Evolutionary conservation across 2,888 invertebrate genomes (phyloP).

Genomic region (Nineta flava): DNA sequence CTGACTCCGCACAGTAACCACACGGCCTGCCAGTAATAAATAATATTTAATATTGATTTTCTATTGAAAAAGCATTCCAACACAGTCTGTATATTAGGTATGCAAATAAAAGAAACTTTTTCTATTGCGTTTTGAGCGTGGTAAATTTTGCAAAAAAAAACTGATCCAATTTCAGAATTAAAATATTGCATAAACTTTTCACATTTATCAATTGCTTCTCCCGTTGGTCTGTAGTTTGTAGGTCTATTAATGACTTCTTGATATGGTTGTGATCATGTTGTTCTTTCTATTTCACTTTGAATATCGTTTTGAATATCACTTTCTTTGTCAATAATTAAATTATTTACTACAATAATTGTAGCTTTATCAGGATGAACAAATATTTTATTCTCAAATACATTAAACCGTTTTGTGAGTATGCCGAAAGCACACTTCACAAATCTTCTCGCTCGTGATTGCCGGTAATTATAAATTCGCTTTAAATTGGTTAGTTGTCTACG

Average conservation of each 20-base stretch:
- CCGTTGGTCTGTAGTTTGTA: background rate
- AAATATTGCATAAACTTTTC: background rate
- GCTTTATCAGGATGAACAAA: background rate
- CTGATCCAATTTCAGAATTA: background rate
- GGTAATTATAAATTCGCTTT: slow-evolving; percentile 1
- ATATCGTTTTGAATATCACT: background rate
- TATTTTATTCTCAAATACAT: background rate
- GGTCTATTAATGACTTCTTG: background rate
- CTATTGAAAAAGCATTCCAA: too few relatives aligned
- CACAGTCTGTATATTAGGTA: too few relatives aligned
- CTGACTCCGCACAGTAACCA: too few relatives aligned
- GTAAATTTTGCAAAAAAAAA: too few relatives aligned
- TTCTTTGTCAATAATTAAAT: background rate
- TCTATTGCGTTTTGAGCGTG: too few relatives aligned
- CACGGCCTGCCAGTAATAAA: too few relatives aligned
- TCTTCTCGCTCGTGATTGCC: background rate
- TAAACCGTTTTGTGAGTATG: background rate
- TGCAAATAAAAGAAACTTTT: too few relatives aligned
- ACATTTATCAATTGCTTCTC: background rate
- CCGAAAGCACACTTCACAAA: background rate
- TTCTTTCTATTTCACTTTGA: background rate
- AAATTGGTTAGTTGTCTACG: background rate
- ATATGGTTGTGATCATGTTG: background rate
- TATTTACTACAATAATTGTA: background rate
- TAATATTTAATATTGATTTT: too few relatives aligned